Percentiles rank a stretch among this genome's conserved stretches.
Evolutionary conservation across 2,888 invertebrate species (phyloP).

Genomic region (Lasioglossum marginatum): DNA sequence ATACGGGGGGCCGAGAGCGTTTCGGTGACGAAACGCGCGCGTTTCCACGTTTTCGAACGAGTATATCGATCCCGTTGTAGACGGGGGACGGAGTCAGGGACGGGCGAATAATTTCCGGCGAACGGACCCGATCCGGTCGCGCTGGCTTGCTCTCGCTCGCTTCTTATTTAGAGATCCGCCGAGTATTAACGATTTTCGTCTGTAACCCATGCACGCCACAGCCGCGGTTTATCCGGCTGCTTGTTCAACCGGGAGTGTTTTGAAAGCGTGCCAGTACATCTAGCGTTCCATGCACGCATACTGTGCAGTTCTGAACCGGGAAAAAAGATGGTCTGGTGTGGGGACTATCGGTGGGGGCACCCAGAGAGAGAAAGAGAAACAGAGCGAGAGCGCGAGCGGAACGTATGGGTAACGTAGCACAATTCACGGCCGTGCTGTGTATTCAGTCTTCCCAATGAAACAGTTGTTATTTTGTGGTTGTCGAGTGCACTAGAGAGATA

Average conservation of each 20-base stretch:
- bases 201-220: constrained; percentile 31
- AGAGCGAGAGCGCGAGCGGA: background rate
- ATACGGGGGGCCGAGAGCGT: constrained; percentile 23
- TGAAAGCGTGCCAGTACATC: constrained; percentile 67
- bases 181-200: constrained; percentile 55
- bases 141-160: background rate
- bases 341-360: background rate
- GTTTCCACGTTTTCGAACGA: constrained; percentile 12
- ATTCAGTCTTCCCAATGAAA: constrained; percentile 69
- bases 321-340: background rate
- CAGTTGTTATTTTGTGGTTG: constrained; percentile 70
- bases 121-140: background rate
- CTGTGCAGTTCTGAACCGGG: constrained; percentile 13
- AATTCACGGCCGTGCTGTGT: constrained; percentile 64
- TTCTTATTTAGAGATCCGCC: constrained; percentile 48
- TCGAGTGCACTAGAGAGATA: constrained; percentile 66
- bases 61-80: constrained; percentile 8
- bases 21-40: constrained; percentile 5
- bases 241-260: constrained; percentile 66
- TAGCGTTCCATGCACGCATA: constrained; percentile 18
- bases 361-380: background rate
- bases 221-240: constrained; percentile 58
- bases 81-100: background rate
- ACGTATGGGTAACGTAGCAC: constrained; percentile 47
- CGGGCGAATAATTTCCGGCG: constrained; percentile 32